phyloP scores from a whole-genome alignment of 2,113 vertebrate genomes.

The Lamprotornis superbus region DNA sequence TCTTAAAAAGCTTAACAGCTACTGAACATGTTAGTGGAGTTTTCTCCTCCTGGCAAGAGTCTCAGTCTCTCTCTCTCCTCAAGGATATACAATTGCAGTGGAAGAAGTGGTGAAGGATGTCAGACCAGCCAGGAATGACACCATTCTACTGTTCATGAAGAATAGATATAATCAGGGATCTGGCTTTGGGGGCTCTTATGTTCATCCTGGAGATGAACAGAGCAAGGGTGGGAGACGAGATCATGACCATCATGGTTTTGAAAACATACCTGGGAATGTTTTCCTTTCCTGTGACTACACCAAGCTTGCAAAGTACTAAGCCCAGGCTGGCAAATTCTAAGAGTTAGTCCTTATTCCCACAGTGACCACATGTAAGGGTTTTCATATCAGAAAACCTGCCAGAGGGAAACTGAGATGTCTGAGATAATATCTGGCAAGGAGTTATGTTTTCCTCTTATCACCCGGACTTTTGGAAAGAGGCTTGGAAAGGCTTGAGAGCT shows the following conservation, averaged over 20 bases:
- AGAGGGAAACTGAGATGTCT: neutral
- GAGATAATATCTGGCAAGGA: neutral
- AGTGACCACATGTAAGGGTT: neutral
- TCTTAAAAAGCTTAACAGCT: neutral
- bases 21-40: neutral
- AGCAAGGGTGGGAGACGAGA: neutral
- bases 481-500: neutral
- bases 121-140: neutral
- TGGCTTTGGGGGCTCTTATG: neutral
- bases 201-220: neutral
- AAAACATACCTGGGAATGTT: neutral
- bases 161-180: neutral
- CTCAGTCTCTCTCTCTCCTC: neutral
- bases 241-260: neutral
- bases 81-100: neutral
- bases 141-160: neutral
- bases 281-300: neutral
- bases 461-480: neutral
- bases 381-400: neutral
- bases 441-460: neutral
- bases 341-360: neutral
- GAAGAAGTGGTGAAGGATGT: neutral
- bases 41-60: neutral
- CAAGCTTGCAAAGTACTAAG: neutral
- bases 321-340: neutral